These are phyloP conservation scores for Pelmatolapia mariae DNA, from an alignment of 2,113 vertebrate species.

Conservation along the genomic window DNA sequence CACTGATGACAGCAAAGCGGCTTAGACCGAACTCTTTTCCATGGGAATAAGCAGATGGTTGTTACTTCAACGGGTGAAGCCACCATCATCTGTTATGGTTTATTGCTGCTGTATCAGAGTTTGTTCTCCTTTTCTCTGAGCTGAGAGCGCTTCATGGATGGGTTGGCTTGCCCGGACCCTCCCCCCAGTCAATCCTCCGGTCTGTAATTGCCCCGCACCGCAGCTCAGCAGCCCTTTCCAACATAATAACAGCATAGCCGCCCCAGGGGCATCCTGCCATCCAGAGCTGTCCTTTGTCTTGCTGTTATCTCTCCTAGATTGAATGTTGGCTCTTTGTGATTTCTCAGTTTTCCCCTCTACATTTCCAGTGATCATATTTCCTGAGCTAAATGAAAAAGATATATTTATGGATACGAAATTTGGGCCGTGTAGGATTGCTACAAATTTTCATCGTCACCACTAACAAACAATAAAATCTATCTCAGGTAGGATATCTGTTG, in stretches of 20 bases:
- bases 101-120: not conserved
- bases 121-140: not conserved
- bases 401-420: not conserved
- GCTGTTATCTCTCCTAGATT: conserved; percentile 55
- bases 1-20: conserved; percentile 8
- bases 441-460: not conserved
- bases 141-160: conserved; percentile 18
- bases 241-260: conserved; percentile 59
- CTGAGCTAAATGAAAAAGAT: conserved; percentile 18
- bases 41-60: conserved; percentile 20
- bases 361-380: conserved; percentile 39
- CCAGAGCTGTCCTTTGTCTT: conserved; percentile 35
- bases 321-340: conserved; percentile 49
- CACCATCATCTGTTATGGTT: not conserved
- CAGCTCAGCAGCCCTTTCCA: conserved; percentile 58
- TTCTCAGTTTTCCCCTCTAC: conserved; percentile 10
- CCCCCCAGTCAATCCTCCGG: conserved; percentile 47
- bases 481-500: not conserved
- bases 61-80: conserved; percentile 20
- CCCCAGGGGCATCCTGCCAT: conserved; percentile 61
- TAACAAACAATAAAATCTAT: not conserved
- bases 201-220: conserved; percentile 59
- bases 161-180: conserved; percentile 40
- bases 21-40: not conserved
- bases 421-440: not conserved